A percentile compares a stretch with the other conserved stretches of the same genome.
Evolutionary conservation across 2,113 vertebrate species (phyloP).

Genomic region (Micronisus gabar): DNA sequence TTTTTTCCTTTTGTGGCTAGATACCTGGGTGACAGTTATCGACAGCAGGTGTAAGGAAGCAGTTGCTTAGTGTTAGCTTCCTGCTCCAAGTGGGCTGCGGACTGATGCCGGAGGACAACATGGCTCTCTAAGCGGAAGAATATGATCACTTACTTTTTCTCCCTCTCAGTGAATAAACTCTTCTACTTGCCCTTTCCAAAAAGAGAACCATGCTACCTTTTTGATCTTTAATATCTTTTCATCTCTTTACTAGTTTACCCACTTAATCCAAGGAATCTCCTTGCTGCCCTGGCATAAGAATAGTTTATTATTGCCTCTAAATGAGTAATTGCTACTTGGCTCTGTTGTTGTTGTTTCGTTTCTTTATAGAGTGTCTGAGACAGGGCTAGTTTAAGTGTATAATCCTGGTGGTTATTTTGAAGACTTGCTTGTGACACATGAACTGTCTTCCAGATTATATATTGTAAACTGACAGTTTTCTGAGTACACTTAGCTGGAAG

Average conservation of each 20-base stretch:
- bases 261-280: neutral
- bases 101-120: neutral
- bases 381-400: neutral
- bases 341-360: neutral
- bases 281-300: neutral
- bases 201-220: neutral
- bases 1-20: neutral
- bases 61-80: neutral
- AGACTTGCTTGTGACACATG: neutral
- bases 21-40: neutral
- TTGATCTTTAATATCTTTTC: neutral
- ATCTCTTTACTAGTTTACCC: neutral
- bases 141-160: neutral
- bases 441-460: neutral
- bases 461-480: neutral
- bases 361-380: neutral
- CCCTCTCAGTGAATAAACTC: neutral
- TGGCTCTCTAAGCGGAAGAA: neutral
- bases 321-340: neutral
- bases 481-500: neutral
- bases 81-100: neutral
- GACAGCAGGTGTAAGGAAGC: neutral
- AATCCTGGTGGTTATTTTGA: neutral
- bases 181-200: neutral
- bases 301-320: neutral